Conservation (phyloP, 2,797 vertebrate genomes). For the Ciconia nigra region DNA sequence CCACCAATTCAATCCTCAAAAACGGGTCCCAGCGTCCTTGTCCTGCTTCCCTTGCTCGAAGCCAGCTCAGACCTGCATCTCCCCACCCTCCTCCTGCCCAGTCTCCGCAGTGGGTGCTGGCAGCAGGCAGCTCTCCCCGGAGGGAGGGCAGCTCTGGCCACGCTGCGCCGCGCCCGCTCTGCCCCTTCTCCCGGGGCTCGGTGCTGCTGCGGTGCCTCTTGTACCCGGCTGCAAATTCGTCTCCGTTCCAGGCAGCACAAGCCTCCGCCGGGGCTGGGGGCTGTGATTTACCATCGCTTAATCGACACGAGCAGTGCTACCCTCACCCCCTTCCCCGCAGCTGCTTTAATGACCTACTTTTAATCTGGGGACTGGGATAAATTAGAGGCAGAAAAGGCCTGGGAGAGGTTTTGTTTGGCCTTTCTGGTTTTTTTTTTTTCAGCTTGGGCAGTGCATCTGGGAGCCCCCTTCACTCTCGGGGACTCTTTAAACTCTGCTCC, state of each 20-base stretch:
- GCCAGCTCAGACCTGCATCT: neutral
- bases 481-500: constrained; percentile 18
- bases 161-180: fast-evolving
- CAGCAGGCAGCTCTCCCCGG: neutral
- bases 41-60: fast-evolving
- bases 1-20: neutral
- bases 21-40: fast-evolving
- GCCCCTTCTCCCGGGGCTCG: fast-evolving
- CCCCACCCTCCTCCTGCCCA: neutral
- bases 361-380: neutral
- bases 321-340: neutral
- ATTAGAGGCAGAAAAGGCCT: neutral
- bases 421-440: neutral
- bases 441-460: neutral
- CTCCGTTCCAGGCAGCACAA: neutral
- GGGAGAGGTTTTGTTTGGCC: constrained; percentile 20
- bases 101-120: fast-evolving
- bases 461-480: neutral
- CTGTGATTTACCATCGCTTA: neutral
- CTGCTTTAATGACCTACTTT: constrained; percentile 25
- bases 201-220: neutral
- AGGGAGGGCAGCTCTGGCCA: neutral
- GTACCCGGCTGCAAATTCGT: neutral
- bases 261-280: neutral
- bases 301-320: neutral